Conservation (phyloP, 2,113 vertebrate species). For the Cyanoderma ruficeps region DNA sequence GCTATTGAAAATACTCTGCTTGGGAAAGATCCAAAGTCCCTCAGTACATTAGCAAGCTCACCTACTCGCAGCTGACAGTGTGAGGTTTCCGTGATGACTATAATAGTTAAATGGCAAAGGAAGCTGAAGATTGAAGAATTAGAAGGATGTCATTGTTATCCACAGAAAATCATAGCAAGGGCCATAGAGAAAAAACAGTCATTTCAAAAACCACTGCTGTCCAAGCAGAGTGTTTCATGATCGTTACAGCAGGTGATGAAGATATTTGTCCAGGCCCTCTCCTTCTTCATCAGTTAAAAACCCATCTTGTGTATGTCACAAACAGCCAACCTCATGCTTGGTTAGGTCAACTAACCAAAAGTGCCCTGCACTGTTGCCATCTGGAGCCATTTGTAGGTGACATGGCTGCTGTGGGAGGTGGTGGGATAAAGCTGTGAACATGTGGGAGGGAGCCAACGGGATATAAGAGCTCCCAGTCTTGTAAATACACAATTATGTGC, state of each 20-base stretch:
- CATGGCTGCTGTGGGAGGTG: background rate
- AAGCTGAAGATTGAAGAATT: background rate
- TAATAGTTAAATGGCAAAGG: background rate
- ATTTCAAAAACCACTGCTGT: background rate
- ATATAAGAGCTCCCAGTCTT: background rate
- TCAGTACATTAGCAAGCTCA: background rate
- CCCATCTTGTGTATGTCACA: background rate
- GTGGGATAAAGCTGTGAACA: background rate
- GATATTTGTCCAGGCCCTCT: background rate
- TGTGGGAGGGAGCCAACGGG: background rate
- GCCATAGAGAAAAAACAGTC: background rate
- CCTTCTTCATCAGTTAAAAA: background rate
- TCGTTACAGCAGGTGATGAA: background rate
- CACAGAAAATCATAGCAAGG: background rate
- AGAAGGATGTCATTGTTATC: background rate
- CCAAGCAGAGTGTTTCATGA: background rate
- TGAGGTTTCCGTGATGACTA: background rate
- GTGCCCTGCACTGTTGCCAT: background rate
- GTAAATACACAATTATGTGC: constrained; percentile 4
- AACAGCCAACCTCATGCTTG: background rate
- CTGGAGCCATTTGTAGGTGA: background rate
- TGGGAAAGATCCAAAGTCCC: background rate
- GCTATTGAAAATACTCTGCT: background rate
- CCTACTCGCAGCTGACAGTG: background rate
- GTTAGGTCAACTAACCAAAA: background rate